Conservation (phyloP, 2,113 vertebrate species). For the Corvus hawaiiensis region DNA sequence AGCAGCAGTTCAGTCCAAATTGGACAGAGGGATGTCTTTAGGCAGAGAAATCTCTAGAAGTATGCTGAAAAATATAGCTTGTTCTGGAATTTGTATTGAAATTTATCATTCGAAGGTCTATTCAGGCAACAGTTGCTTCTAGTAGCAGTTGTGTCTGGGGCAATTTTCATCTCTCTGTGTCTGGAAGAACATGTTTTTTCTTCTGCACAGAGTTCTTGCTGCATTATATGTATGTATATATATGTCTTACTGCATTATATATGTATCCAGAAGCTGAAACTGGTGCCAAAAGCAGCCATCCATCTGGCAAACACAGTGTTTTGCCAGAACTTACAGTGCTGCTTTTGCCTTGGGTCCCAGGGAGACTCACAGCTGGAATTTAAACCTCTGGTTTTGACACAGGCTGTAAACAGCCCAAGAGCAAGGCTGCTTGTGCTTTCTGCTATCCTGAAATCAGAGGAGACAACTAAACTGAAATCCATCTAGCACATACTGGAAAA, state of each 20-base stretch:
- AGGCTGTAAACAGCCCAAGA: neutral
- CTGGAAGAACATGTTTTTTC: neutral
- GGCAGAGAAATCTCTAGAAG: neutral
- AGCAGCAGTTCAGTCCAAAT: neutral
- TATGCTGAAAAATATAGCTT: neutral
- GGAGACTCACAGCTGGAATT: neutral
- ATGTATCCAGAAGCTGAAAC: slow-evolving; percentile 26
- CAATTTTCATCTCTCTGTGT: neutral
- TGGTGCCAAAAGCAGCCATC: slow-evolving; percentile 6
- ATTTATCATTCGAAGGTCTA: neutral
- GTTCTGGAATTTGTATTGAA: neutral
- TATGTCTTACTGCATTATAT: neutral
- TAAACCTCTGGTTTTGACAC: neutral
- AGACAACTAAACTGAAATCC: neutral
- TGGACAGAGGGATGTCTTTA: neutral
- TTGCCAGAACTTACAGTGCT: neutral
- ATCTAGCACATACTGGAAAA: neutral
- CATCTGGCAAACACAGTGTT: neutral
- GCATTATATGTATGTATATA: neutral
- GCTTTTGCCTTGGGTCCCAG: neutral
- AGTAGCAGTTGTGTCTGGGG: neutral
- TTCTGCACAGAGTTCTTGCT: neutral
- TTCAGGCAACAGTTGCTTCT: neutral
- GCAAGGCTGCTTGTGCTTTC: neutral
- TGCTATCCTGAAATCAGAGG: neutral